Evolutionary conservation across 2,888 invertebrate species (phyloP), one percentile per base, ranked within the genome.

Genomic region (Tetheella fluctuosa): DNA sequence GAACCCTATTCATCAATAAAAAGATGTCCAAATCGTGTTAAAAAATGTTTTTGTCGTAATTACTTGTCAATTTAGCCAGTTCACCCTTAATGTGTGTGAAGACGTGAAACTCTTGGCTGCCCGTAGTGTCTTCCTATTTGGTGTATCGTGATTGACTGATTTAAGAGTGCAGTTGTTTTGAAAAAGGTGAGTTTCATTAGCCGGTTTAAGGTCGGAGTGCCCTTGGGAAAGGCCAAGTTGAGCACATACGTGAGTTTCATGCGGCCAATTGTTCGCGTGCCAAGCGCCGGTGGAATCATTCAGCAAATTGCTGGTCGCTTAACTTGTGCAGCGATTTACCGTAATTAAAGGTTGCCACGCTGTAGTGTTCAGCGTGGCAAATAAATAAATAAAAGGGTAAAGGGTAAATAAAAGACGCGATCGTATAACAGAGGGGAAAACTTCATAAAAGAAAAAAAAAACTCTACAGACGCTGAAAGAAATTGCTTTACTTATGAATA

Each of bases 81-180:
- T 66, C 65, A 61, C 58, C 58, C 65, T 70, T 62, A 48, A 20
- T 42, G 63, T 71, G 76, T 76, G 74, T 71, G 77, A 79, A 77
- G 75, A 74, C 72, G 76, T 73, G 74, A 63, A 64, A 77, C 77
- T 71, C 76, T 76, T 76, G 74, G 79, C 76, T 77, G 77, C 74
- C 69, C 83, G 84, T 86, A 88, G 90, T 91, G 91, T 91, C 91
- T 90, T 90, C 74, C 79, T 83, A 77, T 83, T 79, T 13, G 34
- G 12, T 34, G 79, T 85, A 81, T 77, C 84, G 76, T 79, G 55
- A 79, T 75, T 72, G 74, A 75, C 61, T 64, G 65, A 67, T 61
- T 17, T 71, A 65, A 72, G 73, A 70, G 77, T 76, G 75, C 73
- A 81, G 83, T 88, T 90, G 87, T 91, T 90, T 87, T 87, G 86